These are phyloP conservation scores for Gastrophryne carolinensis DNA, from an alignment of 2,797 vertebrate species.

Conservation along the genomic window DNA sequence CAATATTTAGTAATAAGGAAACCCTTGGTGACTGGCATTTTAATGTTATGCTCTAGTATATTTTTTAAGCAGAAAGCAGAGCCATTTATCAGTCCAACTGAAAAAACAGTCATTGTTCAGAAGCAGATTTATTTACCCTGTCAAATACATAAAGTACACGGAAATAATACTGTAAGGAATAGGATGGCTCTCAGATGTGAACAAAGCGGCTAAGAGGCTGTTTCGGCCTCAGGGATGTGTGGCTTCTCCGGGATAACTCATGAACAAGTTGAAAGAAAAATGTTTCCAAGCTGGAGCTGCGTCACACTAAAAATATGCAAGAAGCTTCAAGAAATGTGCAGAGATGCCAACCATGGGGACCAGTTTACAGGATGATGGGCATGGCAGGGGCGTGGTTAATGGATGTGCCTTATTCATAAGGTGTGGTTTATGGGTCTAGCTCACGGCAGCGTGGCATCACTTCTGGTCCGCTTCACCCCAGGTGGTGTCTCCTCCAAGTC, in stretches of 20 bases:
- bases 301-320: neutral
- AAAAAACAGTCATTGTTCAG: neutral
- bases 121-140: neutral
- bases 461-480: too few species aligned
- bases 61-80: neutral
- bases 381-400: too few species aligned
- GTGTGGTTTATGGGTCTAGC: too few species aligned
- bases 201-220: neutral
- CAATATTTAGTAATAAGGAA: constrained; percentile 30
- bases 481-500: too few species aligned
- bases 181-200: neutral
- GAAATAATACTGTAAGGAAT: neutral
- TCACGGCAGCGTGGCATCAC: too few species aligned
- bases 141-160: neutral
- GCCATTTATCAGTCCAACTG: neutral
- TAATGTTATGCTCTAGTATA: neutral
- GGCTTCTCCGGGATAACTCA: neutral
- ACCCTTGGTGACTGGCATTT: neutral
- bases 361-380: too few species aligned
- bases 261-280: neutral
- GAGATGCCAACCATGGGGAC: too few species aligned
- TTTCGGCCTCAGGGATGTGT: neutral
- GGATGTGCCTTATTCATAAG: too few species aligned
- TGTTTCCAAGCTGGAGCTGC: neutral
- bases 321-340: too few species aligned